Conservation (phyloP, 2,888 invertebrate genomes). For the Agonopterix alstromeriana region DNA sequence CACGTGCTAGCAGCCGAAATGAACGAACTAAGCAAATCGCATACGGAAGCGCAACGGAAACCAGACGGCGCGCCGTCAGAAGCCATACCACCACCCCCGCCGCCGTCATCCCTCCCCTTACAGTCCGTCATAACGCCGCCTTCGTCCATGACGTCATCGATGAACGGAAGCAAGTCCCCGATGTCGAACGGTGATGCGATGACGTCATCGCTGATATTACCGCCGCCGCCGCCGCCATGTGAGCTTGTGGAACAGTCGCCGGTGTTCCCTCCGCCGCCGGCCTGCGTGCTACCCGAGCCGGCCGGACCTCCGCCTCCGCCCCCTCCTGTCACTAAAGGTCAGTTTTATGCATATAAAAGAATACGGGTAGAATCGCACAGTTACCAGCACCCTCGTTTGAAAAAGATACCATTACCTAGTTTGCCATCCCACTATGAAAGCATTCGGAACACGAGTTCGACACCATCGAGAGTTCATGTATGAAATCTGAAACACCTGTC, state of each 20-base stretch:
- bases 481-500: too few species aligned
- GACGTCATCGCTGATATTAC: constrained; percentile 41
- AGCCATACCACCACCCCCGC: constrained; percentile 54
- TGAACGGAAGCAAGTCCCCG: constrained; percentile 14
- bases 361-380: too few species aligned
- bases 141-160: constrained; percentile 19
- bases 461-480: too few species aligned
- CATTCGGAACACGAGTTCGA: too few species aligned
- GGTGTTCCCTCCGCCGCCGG: constrained; percentile 59
- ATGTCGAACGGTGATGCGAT: constrained; percentile 35
- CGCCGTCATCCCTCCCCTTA: constrained; percentile 48
- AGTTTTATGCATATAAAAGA: too few species aligned
- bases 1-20: constrained; percentile 64
- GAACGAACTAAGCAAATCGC: constrained; percentile 54
- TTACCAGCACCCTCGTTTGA: too few species aligned
- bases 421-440: too few species aligned
- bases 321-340: constrained; percentile 55
- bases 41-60: constrained; percentile 56
- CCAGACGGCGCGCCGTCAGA: constrained; percentile 69
- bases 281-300: constrained; percentile 83
- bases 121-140: constrained; percentile 39
- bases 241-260: constrained; percentile 36
- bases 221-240: constrained; percentile 46
- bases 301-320: constrained; percentile 79
- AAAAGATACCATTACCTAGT: too few species aligned